phyloP scores from a whole-genome alignment of 2,113 vertebrate species.

The Okapia johnstoni region DNA sequence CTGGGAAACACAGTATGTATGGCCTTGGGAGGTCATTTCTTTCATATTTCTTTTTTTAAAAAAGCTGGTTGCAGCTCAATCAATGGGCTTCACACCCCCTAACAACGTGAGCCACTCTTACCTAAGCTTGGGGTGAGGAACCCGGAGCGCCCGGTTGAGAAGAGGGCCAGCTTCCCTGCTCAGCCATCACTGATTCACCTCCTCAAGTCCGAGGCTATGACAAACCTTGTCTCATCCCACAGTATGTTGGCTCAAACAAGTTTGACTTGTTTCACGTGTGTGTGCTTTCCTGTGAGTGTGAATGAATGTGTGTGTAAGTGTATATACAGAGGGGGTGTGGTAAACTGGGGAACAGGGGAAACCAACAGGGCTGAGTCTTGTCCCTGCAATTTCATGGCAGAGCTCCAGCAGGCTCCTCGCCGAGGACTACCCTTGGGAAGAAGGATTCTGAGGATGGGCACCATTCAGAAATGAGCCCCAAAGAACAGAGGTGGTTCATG shows the following conservation, averaged over 20 bases:
- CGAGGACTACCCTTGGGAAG: not conserved
- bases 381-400: not conserved
- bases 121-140: not conserved
- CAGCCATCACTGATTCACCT: not conserved
- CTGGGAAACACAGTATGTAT: not conserved
- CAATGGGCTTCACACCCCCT: not conserved
- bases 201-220: not conserved
- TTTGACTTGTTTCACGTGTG: conserved; percentile 51
- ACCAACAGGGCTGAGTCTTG: not conserved
- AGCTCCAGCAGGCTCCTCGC: not conserved
- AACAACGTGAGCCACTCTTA: fast-evolving
- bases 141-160: not conserved
- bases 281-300: not conserved
- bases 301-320: conserved; percentile 13
- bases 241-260: conserved; percentile 37
- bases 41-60: not conserved
- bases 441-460: not conserved
- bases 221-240: not conserved
- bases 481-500: not conserved
- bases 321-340: not conserved
- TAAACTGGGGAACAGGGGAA: not conserved
- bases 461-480: not conserved
- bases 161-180: not conserved
- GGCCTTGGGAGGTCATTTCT: not conserved
- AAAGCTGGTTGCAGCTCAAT: not conserved